Evolutionary conservation across 1,140 invertebrate species (phyloP).

Genomic region (Chlorops oryzae): DNA sequence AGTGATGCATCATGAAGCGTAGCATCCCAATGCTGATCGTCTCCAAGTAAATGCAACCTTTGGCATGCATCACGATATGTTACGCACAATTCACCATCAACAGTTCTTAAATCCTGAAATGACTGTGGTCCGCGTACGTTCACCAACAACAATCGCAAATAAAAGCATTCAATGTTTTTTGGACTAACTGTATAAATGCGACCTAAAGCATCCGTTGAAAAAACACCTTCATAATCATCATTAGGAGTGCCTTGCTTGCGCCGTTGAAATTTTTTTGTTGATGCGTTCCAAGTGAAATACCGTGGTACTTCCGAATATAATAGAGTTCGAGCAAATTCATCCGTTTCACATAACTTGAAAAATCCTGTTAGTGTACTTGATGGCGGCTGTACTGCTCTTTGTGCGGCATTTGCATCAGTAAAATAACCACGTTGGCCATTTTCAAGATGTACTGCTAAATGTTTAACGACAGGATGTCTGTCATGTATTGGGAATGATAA

Average conservation of each 20-base stretch:
- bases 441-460: no score
- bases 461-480: no score
- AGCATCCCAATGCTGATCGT: constrained; percentile 35
- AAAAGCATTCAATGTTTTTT: constrained; percentile 39
- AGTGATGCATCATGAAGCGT: constrained; percentile 26
- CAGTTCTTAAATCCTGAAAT: constrained; percentile 33
- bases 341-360: constrained; percentile 21
- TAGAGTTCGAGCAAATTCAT: constrained; percentile 41
- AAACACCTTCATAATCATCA: constrained; percentile 23
- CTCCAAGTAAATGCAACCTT: constrained; percentile 27
- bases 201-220: constrained; percentile 25
- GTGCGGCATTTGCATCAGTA: constrained; percentile 21
- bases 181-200: constrained; percentile 43
- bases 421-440: constrained; percentile 45
- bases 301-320: constrained; percentile 45
- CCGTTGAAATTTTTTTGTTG: constrained; percentile 22
- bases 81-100: background rate
- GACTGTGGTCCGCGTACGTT: constrained; percentile 42
- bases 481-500: no score
- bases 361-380: constrained; percentile 40
- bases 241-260: constrained; percentile 8
- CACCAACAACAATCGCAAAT: no score
- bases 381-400: constrained; percentile 20
- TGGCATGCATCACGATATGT: background rate
- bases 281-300: constrained; percentile 46